Evolutionary conservation across 2,113 vertebrate species (phyloP).

Genomic region (Micromys minutus): DNA sequence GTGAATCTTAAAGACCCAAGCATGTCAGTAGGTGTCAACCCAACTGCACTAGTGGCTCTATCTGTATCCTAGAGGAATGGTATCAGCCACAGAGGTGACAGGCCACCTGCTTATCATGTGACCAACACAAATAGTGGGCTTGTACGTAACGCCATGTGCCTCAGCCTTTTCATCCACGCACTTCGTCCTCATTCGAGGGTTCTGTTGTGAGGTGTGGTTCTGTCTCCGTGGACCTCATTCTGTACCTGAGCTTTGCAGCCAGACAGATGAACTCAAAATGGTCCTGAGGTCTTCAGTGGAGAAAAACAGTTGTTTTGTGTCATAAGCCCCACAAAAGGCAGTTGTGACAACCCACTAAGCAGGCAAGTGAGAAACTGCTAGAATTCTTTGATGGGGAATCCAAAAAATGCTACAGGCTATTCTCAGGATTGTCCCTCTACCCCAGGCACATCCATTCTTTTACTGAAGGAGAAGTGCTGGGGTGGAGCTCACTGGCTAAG

Average conservation of each 20-base stretch:
- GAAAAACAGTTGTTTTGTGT: slow-evolving; percentile 10
- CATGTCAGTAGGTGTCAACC: slow-evolving; percentile 60
- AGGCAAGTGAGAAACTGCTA: slow-evolving; percentile 64
- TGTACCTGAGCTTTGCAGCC: slow-evolving; percentile 39
- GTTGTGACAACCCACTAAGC: slow-evolving; percentile 53
- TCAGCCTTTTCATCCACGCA: slow-evolving; percentile 67
- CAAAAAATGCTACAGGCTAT: slow-evolving; percentile 79
- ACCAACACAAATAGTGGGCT: slow-evolving; percentile 69
- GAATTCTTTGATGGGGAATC: slow-evolving; percentile 71
- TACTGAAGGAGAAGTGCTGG: slow-evolving; percentile 80
- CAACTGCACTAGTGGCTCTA: slow-evolving; percentile 71
- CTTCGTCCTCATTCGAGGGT: slow-evolving; percentile 68
- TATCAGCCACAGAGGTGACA: slow-evolving; percentile 70
- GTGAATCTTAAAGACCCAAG: slow-evolving; percentile 64
- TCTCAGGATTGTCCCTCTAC: slow-evolving; percentile 81
- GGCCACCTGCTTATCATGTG: not conserved
- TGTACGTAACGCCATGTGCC: slow-evolving; percentile 44
- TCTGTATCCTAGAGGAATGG: slow-evolving; percentile 66
- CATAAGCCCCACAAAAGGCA: not conserved
- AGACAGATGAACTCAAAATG: not conserved
- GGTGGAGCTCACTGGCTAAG: not conserved
- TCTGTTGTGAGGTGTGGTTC: slow-evolving; percentile 34
- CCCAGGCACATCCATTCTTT: slow-evolving; percentile 79
- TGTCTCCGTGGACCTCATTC: slow-evolving; percentile 48
- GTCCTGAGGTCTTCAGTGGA: not conserved